Evolutionary conservation across 2,888 invertebrate species (phyloP).

Genomic region (Acrocera orbiculus): DNA sequence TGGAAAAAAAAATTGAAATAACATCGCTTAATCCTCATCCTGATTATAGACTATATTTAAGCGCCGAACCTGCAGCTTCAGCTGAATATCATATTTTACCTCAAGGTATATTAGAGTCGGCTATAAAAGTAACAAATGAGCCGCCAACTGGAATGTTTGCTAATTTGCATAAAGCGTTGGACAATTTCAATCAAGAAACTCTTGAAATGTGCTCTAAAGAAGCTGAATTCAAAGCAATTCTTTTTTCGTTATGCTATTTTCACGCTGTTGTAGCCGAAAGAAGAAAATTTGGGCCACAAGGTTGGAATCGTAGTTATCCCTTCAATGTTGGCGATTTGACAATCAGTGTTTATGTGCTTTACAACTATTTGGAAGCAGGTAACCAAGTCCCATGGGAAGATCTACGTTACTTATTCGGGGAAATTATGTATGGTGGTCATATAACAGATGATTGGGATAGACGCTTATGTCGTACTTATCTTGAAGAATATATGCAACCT

Average conservation of each 20-base stretch:
- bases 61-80: slow-evolving; percentile 68
- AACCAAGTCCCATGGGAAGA: slow-evolving; percentile 86
- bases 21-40: slow-evolving; percentile 47
- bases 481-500: slow-evolving; percentile 74
- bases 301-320: slow-evolving; percentile 44
- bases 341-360: slow-evolving; percentile 78
- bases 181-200: slow-evolving; percentile 83
- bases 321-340: slow-evolving; percentile 76
- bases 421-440: slow-evolving; percentile 96
- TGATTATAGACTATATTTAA: slow-evolving; percentile 57
- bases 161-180: slow-evolving; percentile 81
- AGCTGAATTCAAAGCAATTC: slow-evolving; percentile 76
- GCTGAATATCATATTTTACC: slow-evolving; percentile 48
- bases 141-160: slow-evolving; percentile 91
- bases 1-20: slow-evolving; percentile 85
- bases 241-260: slow-evolving; percentile 84
- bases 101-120: slow-evolving; percentile 79
- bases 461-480: slow-evolving; percentile 65
- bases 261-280: slow-evolving; percentile 88
- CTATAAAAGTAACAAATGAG: slow-evolving; percentile 91
- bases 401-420: slow-evolving; percentile 81
- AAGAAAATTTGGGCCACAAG: slow-evolving; percentile 51
- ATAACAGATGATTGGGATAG: slow-evolving; percentile 95
- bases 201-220: slow-evolving; percentile 85
- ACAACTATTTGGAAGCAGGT: slow-evolving; percentile 80